Conservation (phyloP, 2,113 vertebrate species). For the Xiphias gladius region DNA sequence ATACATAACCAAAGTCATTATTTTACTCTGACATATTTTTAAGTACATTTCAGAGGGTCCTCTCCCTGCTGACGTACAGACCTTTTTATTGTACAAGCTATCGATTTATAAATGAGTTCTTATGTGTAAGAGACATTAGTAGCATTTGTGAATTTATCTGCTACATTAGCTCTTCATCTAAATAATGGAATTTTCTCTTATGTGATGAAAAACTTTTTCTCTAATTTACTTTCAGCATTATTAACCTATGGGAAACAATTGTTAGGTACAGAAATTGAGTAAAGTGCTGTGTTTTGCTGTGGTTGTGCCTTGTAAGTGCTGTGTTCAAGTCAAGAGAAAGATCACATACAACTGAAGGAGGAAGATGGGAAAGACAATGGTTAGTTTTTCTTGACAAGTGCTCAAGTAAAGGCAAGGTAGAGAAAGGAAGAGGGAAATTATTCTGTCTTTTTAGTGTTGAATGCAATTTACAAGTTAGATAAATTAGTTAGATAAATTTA, state of each 20-base stretch:
- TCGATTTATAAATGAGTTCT: slow-evolving; percentile 10
- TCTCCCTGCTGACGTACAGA: slow-evolving; percentile 1
- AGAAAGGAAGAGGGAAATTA: not conserved
- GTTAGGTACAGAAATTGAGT: not conserved
- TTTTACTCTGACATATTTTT: slow-evolving; percentile 43
- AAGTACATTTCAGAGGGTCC: slow-evolving; percentile 17
- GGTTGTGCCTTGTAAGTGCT: not conserved
- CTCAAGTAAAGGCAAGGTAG: not conserved
- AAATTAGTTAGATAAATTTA: too few relatives aligned
- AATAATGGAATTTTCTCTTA: not conserved
- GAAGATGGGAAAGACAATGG: not conserved
- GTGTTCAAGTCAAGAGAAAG: slow-evolving; percentile 1
- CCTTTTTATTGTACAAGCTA: slow-evolving; percentile 5
- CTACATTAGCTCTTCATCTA: not conserved
- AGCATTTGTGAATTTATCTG: slow-evolving; percentile 17
- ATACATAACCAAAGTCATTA: slow-evolving; percentile 53
- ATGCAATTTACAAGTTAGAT: not conserved
- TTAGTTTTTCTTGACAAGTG: not conserved
- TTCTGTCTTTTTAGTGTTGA: not conserved
- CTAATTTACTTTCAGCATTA: not conserved
- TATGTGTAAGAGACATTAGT: not conserved
- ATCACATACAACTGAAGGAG: not conserved
- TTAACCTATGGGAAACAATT: slow-evolving; percentile 12
- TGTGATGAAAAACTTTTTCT: not conserved
- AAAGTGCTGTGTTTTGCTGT: not conserved